These are phyloP conservation scores for Meloidogyne chitwoodi DNA, from an alignment of 1,140 invertebrate genomes.

Conservation along the genomic window DNA sequence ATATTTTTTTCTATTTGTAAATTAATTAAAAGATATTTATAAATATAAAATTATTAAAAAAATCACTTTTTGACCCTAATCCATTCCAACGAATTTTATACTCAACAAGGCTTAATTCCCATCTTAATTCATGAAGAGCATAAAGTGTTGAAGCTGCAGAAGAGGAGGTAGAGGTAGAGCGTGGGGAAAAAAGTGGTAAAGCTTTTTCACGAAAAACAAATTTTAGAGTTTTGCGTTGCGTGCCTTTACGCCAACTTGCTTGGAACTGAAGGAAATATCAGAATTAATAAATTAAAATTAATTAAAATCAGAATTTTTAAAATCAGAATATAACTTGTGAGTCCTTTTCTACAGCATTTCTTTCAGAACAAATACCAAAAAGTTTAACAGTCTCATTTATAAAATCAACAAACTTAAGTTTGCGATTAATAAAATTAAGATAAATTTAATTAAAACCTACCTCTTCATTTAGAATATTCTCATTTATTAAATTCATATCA, in stretches of 20 bases:
- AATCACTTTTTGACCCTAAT: neutral
- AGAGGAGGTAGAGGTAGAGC: neutral
- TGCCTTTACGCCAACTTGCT: slow-evolving; percentile 15
- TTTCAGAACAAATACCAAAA: slow-evolving; percentile 15
- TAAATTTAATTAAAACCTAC: neutral
- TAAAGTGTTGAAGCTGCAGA: neutral
- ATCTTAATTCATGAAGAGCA: neutral
- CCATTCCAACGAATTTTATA: neutral
- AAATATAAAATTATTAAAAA: too few species aligned
- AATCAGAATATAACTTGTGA: neutral
- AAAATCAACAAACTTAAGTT: slow-evolving; percentile 19
- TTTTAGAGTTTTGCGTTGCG: slow-evolving; percentile 12
- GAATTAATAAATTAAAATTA: neutral
- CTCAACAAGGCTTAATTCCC: slow-evolving; percentile 13
- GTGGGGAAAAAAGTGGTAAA: neutral
- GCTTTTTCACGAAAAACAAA: slow-evolving; percentile 12
- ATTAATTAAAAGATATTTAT: too few species aligned
- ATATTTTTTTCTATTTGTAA: too few species aligned
- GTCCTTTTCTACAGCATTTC: slow-evolving; percentile 24
- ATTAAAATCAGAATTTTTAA: neutral
- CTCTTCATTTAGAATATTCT: neutral
- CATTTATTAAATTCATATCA: slow-evolving; percentile 1
- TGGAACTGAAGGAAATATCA: neutral
- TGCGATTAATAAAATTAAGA: neutral
- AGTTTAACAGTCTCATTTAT: slow-evolving; percentile 6